Evolutionary conservation across 2,113 vertebrate species (phyloP), one percentile per base, ranked within the genome.

Genomic region (Acrocephalus arundinaceus): DNA sequence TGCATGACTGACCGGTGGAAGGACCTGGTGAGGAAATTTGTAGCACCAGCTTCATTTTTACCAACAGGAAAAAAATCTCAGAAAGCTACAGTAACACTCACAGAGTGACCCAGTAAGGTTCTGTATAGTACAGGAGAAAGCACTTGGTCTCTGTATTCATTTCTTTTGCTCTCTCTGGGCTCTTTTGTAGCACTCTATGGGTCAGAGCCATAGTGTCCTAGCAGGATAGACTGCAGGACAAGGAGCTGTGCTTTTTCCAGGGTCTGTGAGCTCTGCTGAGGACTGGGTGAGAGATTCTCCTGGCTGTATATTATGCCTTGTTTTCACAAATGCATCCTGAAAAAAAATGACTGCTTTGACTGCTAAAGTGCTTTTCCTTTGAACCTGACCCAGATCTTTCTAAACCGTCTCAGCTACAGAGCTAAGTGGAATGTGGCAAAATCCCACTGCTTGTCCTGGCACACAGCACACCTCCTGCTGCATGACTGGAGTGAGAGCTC

Each of bases 311-410:
- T 73, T 59, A 15, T 67, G 78, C 48, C 61, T 88, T 65, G 7
- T 85, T 93, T 87, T 83, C 16, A 51, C 43, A 74, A 88, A 71
- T 0, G 0, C 72, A 25, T 77, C 71, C 63, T 70, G 87, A 85
- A 66, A 78, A 81, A 52, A 3, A 3, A 2, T 2, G 14, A 83
- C 55, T 48, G 78, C 85, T 94, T 83, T 93, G 63, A 85, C 73
- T 95, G 91, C 81, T 87, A 48, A 95, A 93, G 48, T 89, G 89
- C 61, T 94, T 92, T 96, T 89, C 51, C 75, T 95, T 95, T 96
- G 89, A 96, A 90, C 74, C 76, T 93, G 94, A 95, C 96, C 94
- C 84, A 97, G 95, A 96, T 96, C 80, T 92, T 96, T 95, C 91
- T 88, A 81, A 96, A 77, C 43, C 0, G 0, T 57, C 84, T 89